Conservation (phyloP, 2,888 invertebrate species). For the Abrostola triplasia region DNA sequence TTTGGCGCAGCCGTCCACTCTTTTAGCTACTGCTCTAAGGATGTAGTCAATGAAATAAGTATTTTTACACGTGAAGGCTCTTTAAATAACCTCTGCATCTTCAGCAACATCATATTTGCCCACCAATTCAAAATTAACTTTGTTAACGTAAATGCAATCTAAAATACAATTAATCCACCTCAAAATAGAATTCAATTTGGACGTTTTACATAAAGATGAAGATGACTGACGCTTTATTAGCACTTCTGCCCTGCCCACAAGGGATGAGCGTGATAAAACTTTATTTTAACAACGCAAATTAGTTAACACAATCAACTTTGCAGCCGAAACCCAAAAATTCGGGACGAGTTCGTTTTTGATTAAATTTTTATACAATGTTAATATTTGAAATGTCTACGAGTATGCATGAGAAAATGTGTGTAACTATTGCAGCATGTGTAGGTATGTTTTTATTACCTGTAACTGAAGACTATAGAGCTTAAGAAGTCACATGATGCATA, state of each 20-base stretch:
- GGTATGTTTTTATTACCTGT: neutral
- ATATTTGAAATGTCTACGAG: slow-evolving; percentile 33
- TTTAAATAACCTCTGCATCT: neutral
- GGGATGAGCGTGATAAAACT: slow-evolving; percentile 39
- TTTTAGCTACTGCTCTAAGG: no score
- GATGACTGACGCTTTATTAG: slow-evolving; percentile 44
- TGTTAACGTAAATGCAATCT: slow-evolving; percentile 1
- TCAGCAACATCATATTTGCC: neutral
- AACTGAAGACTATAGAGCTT: neutral
- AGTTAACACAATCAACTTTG: slow-evolving; percentile 40
- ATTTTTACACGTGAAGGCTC: neutral
- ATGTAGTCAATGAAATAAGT: no score
- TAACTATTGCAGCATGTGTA: neutral
- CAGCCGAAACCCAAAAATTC: slow-evolving; percentile 30
- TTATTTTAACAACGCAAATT: slow-evolving; percentile 33
- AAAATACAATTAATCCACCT: neutral
- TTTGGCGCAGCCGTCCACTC: no score
- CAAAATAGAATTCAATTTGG: slow-evolving; percentile 36
- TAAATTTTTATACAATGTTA: slow-evolving; percentile 41
- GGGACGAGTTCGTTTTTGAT: slow-evolving; percentile 31
- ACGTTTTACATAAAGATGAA: slow-evolving; percentile 39
- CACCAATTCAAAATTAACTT: neutral
- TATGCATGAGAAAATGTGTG: neutral
- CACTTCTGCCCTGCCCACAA: slow-evolving; percentile 19
- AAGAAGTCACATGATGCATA: no score